Conservation (phyloP, 2,113 vertebrate genomes). For the Riparia riparia region DNA sequence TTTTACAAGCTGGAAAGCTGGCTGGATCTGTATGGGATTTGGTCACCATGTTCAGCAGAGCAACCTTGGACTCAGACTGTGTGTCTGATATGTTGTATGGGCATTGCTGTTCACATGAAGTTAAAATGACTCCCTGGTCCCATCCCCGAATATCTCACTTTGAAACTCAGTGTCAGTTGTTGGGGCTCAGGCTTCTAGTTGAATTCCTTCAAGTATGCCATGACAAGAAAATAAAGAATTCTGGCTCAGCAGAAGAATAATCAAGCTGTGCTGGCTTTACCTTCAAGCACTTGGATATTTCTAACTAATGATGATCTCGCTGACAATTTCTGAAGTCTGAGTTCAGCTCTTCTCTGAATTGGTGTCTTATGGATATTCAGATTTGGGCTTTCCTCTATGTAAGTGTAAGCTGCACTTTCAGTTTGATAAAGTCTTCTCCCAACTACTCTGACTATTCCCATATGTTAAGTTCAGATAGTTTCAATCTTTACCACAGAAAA, state of each 20-base stretch:
- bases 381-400: neutral
- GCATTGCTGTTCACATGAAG: neutral
- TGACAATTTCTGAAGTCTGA: neutral
- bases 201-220: neutral
- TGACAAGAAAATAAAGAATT: neutral
- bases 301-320: neutral
- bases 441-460: neutral
- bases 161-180: neutral
- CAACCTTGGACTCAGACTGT: neutral
- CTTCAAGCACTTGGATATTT: neutral
- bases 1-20: neutral
- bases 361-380: neutral
- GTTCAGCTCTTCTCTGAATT: neutral
- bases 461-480: neutral
- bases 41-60: neutral
- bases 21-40: neutral
- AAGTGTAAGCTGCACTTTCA: neutral
- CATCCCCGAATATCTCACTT: fast-evolving
- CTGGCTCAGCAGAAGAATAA: neutral
- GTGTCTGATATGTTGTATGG: neutral
- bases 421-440: neutral
- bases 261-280: neutral
- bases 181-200: neutral
- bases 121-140: neutral
- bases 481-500: neutral